Evolutionary conservation across 2,797 vertebrate species (phyloP).

Genomic region (Paramormyrops hopkinsi): DNA sequence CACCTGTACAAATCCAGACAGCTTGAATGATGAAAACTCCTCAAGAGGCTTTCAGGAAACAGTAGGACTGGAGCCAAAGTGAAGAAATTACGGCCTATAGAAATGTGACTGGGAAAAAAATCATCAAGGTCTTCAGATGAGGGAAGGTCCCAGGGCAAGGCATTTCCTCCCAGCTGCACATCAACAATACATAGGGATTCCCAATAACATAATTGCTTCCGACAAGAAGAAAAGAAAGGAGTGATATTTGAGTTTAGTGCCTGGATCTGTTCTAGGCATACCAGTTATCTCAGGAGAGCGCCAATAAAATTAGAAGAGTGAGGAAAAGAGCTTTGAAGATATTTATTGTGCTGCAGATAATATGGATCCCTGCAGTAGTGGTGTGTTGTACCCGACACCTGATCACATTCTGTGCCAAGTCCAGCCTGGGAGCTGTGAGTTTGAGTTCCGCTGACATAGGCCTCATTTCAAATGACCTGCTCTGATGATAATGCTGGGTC

Average conservation of each 20-base stretch:
- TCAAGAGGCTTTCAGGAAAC: slow-evolving; percentile 14
- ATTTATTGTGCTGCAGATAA: slow-evolving; percentile 29
- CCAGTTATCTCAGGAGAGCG: slow-evolving; percentile 18
- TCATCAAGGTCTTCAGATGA: slow-evolving; percentile 10
- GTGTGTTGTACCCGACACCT: slow-evolving; percentile 24
- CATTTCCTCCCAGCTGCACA: slow-evolving; percentile 43
- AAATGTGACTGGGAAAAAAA: slow-evolving; percentile 22
- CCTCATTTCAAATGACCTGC: neutral
- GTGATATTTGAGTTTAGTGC: slow-evolving; percentile 8
- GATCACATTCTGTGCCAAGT: slow-evolving; percentile 46
- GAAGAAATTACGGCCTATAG: neutral
- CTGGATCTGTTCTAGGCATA: neutral
- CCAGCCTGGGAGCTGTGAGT: slow-evolving; percentile 54
- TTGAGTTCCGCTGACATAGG: slow-evolving; percentile 17
- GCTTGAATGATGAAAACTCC: neutral
- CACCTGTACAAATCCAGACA: neutral
- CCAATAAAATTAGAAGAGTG: slow-evolving; percentile 1
- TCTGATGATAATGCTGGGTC: slow-evolving; percentile 5
- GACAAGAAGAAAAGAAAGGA: slow-evolving; percentile 21
- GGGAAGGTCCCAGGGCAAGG: slow-evolving; percentile 31
- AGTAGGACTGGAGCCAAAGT: slow-evolving; percentile 19
- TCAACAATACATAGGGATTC: slow-evolving; percentile 44
- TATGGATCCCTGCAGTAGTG: slow-evolving; percentile 36
- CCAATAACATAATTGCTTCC: slow-evolving; percentile 34
- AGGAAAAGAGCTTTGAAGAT: neutral